Evolutionary conservation across 2,888 invertebrate species (phyloP).

Genomic region (Oscheius myriophilus): DNA sequence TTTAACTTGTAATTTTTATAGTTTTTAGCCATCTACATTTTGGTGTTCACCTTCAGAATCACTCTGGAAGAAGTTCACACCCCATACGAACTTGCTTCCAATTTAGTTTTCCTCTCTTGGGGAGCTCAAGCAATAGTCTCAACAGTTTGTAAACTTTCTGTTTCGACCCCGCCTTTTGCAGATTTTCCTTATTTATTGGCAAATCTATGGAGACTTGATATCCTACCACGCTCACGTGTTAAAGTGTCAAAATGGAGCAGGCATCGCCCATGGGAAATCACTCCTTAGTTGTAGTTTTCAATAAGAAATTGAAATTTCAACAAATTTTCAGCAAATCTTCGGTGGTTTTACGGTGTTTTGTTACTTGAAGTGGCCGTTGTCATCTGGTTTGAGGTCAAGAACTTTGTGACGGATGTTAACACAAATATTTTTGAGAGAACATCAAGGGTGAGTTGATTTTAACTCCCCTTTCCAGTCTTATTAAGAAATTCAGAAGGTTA

Average conservation of each 20-base stretch:
- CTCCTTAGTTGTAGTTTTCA: slow-evolving; percentile 22
- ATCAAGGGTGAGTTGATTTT: slow-evolving; percentile 31
- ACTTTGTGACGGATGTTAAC: slow-evolving; percentile 38
- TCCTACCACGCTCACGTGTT: slow-evolving; percentile 33
- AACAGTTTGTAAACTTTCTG: neutral
- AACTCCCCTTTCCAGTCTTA: too few relatives aligned
- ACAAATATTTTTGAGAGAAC: slow-evolving; percentile 39
- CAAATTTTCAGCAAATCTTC: slow-evolving; percentile 34
- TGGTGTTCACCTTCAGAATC: slow-evolving; percentile 38
- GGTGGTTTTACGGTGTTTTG: slow-evolving; percentile 35
- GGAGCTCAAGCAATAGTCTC: slow-evolving; percentile 47
- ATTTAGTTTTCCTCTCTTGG: slow-evolving; percentile 44
- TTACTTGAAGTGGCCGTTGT: slow-evolving; percentile 34
- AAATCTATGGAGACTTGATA: slow-evolving; percentile 41
- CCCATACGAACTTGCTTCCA: slow-evolving; percentile 41
- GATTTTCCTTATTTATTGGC: slow-evolving; percentile 46
- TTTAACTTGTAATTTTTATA: too few relatives aligned
- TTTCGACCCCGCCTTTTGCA: neutral
- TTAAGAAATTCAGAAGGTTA: too few relatives aligned
- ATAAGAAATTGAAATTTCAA: neutral
- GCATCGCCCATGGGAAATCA: slow-evolving; percentile 25
- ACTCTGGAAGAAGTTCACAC: slow-evolving; percentile 38
- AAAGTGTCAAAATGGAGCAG: slow-evolving; percentile 29
- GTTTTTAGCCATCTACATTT: slow-evolving; percentile 39
- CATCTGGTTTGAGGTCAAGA: slow-evolving; percentile 37